Percentiles rank a stretch among this genome's conserved stretches.
Conservation (phyloP, 2,797 vertebrate genomes). For the Novumbra hubbsi region DNA sequence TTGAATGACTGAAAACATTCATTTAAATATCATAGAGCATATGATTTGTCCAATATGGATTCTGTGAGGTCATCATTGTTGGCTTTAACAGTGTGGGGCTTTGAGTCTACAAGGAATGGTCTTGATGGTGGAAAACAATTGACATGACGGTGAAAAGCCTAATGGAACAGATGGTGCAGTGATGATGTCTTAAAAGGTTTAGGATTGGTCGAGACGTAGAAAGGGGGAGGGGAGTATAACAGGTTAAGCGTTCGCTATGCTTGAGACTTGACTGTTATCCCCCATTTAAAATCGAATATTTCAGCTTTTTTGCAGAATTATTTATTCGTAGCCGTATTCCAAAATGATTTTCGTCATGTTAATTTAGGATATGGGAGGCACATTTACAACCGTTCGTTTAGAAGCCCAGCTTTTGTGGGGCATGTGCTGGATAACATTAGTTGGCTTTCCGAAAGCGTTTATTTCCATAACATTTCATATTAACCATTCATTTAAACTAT, state of each 20-base stretch:
- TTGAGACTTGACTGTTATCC: not conserved
- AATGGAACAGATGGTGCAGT: slow-evolving; percentile 5
- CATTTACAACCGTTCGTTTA: too few species aligned
- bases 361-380: too few species aligned
- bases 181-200: not conserved
- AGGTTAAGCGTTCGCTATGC: not conserved
- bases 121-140: not conserved
- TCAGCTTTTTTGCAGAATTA: not conserved
- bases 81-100: not conserved
- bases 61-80: slow-evolving; percentile 10
- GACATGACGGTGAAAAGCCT: not conserved
- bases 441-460: too few species aligned
- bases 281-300: not conserved
- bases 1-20: not conserved
- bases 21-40: not conserved
- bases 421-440: too few species aligned
- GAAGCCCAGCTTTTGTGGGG: too few species aligned
- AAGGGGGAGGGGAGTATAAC: not conserved
- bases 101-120: not conserved
- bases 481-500: too few species aligned
- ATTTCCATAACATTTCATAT: too few species aligned
- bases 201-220: not conserved
- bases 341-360: too few species aligned
- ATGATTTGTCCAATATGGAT: slow-evolving; percentile 1
- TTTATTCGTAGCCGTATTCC: not conserved